Percentiles rank a stretch among this genome's conserved stretches.
Evolutionary conservation across 2,888 invertebrate species (phyloP).

Genomic region (Eubasilissa splendida): DNA sequence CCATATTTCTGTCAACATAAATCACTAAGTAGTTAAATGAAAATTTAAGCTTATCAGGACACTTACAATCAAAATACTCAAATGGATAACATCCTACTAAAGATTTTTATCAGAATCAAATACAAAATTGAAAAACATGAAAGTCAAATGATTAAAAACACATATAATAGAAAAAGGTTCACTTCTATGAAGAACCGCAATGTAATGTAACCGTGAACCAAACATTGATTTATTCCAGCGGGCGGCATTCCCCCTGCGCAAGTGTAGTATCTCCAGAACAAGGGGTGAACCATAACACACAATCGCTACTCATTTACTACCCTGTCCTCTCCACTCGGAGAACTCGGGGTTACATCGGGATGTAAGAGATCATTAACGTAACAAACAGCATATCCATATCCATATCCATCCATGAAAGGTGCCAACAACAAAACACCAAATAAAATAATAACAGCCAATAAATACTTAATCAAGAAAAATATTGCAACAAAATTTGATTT

Average conservation of each 20-base stretch:
- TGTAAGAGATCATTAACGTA: slow-evolving; percentile 52
- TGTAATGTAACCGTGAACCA: slow-evolving; percentile 66
- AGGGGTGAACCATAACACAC: slow-evolving; percentile 59
- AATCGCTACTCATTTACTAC: slow-evolving; percentile 26
- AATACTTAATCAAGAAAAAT: slow-evolving; percentile 58
- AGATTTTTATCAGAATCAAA: slow-evolving; percentile 73
- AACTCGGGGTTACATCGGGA: slow-evolving; percentile 30
- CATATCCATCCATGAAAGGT: slow-evolving; percentile 57
- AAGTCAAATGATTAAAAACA: slow-evolving; percentile 71
- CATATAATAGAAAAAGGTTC: slow-evolving; percentile 68
- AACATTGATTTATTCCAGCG: slow-evolving; percentile 55
- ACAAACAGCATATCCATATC: slow-evolving; percentile 41
- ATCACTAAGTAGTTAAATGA: slow-evolving; percentile 61
- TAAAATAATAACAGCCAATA: slow-evolving; percentile 60
- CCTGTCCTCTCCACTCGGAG: slow-evolving; percentile 18
- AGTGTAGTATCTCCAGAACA: slow-evolving; percentile 67
- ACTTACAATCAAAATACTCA: slow-evolving; percentile 73
- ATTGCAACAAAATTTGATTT: slow-evolving; percentile 59
- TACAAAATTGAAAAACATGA: slow-evolving; percentile 74
- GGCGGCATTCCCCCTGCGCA: slow-evolving; percentile 66
- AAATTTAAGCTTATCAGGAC: slow-evolving; percentile 74
- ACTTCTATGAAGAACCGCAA: slow-evolving; percentile 62
- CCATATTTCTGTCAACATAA: slow-evolving; percentile 40
- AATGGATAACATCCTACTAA: slow-evolving; percentile 73
- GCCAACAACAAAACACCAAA: slow-evolving; percentile 64